Base-by-base conservation (phyloP, 2,797 vertebrate genomes). In the Cirrhinus mrigala region DNA sequence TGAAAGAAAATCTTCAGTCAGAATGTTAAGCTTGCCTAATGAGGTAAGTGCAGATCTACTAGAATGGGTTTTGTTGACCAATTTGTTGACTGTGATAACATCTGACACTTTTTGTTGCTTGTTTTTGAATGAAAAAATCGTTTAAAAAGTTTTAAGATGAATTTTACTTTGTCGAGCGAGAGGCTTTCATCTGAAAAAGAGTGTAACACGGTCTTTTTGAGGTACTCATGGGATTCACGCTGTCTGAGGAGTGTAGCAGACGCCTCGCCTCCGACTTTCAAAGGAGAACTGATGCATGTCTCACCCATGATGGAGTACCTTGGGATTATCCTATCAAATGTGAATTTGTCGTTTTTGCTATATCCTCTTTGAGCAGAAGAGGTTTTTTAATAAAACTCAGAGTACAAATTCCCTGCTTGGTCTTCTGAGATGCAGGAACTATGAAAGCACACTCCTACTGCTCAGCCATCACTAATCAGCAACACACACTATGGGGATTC, bases 401-500 rank as follows among this genome's bases (percentile, higher is more conserved):
- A 12, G 44, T 68, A 68, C 29, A 82, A 86, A 64, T 60, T 66
- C 58, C 48, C 81, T 48, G 33, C 56, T 70, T 64, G 33, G 18
- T 73, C 78, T 80, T 81, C 24, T 64, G 62, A 70, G 74, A 85
- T 40, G n/a, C 15, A 54, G 12, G 37, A 54, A 46, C 9, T 56
- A 50, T 77, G 73, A 85, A 79, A 71, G 16, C 27, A 44, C 29
- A 56, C 50, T 50, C 4, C 70, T 82, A 46, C 52, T 33, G 37
- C 48, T 86, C 86, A 87, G 88, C 88, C 87, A 74, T 91, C 93
- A 90, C 87, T 81, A 90, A 90, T 91, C 90, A 89, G 40, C 68
- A 90, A 86, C 87, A 90, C 88, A 85, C 87, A 91, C 92, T 88
- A 81, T 89, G 1, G 56, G 90, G 89, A 89, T 86, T 91, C 90